Percentiles rank a stretch among this genome's conserved stretches.
phyloP scores from a whole-genome alignment of 2,113 vertebrate species.

The Apodemus sylvaticus region DNA sequence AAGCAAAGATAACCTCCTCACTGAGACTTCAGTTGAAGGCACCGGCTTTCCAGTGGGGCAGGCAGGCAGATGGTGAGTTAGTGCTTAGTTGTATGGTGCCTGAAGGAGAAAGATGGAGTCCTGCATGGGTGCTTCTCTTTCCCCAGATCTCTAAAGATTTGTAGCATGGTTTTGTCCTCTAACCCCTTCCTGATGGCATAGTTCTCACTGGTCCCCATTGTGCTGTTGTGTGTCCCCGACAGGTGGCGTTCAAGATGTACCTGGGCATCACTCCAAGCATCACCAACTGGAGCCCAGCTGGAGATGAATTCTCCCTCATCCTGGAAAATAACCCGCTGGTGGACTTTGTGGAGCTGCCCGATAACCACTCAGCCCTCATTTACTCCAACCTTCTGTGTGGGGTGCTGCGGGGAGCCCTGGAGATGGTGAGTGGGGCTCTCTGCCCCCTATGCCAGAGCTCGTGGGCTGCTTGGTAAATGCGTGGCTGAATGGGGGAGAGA shows the following conservation, averaged over 20 bases:
- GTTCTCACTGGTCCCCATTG: not conserved
- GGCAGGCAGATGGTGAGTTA: not conserved
- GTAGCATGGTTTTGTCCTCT: not conserved
- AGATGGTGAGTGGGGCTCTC: constrained; percentile 91
- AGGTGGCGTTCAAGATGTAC: constrained; percentile 99
- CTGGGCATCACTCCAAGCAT: constrained; percentile 97
- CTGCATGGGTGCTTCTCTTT: not conserved
- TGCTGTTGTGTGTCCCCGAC: constrained; percentile 61
- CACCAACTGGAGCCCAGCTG: constrained; percentile 99
- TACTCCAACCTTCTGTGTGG: constrained; percentile 98
- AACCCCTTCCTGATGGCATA: not conserved
- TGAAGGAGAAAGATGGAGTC: not conserved
- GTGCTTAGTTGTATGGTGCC: not conserved
- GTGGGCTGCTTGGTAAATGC: not conserved
- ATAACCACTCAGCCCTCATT: constrained; percentile 96
- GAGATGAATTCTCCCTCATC: constrained; percentile 98
- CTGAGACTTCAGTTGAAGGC: not conserved
- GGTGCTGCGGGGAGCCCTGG: constrained; percentile 95
- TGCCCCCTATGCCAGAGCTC: not conserved
- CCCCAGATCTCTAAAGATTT: not conserved
- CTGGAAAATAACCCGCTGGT: constrained; percentile 98
- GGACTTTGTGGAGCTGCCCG: constrained; percentile 98
- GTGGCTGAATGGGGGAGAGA: not conserved
- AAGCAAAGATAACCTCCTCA: not conserved
- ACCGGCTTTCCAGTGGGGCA: not conserved